Percentiles rank a stretch among this genome's conserved stretches.
Evolutionary conservation across 2,113 vertebrate species (phyloP).

Genomic region (Paradoxurus hermaphroditus): DNA sequence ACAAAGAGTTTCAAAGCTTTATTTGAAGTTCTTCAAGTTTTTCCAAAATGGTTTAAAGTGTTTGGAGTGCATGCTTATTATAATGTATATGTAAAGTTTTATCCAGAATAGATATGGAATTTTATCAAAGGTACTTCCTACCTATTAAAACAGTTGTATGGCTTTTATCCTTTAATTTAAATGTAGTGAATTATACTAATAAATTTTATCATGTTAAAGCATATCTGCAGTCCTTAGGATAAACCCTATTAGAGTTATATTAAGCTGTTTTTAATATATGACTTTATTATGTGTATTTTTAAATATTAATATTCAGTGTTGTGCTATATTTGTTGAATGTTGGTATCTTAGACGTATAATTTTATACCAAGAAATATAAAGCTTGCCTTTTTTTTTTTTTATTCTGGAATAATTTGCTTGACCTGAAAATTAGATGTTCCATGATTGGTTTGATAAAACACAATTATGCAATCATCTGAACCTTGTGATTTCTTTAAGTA

Average conservation of each 20-base stretch:
- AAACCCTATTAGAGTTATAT: neutral
- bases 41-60: neutral
- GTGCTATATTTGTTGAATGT: neutral
- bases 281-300: neutral
- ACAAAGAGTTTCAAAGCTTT: neutral
- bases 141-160: neutral
- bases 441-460: neutral
- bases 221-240: neutral
- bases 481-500: neutral
- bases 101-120: neutral
- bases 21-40: neutral
- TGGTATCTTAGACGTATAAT: neutral
- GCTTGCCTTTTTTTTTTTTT: neutral
- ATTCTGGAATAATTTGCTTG: neutral
- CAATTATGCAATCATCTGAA: neutral
- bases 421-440: neutral
- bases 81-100: neutral
- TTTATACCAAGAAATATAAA: slow-evolving; percentile 1
- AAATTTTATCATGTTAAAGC: neutral
- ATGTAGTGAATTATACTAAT: neutral
- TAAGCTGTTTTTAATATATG: neutral
- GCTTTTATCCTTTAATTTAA: neutral
- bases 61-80: neutral
- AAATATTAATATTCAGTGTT: neutral
- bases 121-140: neutral